Base-by-base conservation (phyloP, 2,797 vertebrate genomes). In the Pseudomugil gertrudae region DNA sequence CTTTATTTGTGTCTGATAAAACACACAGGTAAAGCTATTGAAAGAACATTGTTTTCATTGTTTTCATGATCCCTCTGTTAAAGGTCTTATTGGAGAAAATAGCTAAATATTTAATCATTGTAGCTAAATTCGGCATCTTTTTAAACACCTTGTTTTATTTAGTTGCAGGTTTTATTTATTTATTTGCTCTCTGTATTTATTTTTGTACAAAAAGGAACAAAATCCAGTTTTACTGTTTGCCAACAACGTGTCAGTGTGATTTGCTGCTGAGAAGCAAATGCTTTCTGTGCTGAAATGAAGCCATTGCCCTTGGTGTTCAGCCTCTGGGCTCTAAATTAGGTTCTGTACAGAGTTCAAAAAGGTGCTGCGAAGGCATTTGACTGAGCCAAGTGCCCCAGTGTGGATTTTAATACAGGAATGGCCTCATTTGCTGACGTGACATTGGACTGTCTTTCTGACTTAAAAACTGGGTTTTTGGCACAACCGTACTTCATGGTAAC, bases 241-340 rank as follows among this genome's bases (percentile, higher is more conserved):
- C 57, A 56, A 2, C 69, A 62, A 57, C 40, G 2, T 66, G 58
- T 74, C 77, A 32, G 38, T 5, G 10, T 78, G 79, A 81, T 81
- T 77, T 84, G 58, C 64, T 64, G 57, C 47, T 29, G 21, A 14
- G 62, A 33, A 30, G 61, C 63, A 50, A 67, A 75, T 65, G 54
- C 43, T 53, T 45, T 55, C 14, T 60, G 48, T 66, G 75, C 19
- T 63, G 29, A 78, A 70, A 67, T 54, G 65, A 75, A 73, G 45
- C 61, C 2, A n/a, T 27, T 0, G 27, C 33, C 64, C 64, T 80
- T 57, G 60, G 52, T 79, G 32, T 75, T 58, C 66, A 80, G 60
- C 64, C 62, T 57, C 33, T 14, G 2, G 63, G 64, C 70, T 73
- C 38, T 69, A 79, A 79, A 84, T 80, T 51, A 66, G 63, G 24